phyloP scores from a whole-genome alignment of 2,113 vertebrate species.

The Toxotes chatareus region DNA sequence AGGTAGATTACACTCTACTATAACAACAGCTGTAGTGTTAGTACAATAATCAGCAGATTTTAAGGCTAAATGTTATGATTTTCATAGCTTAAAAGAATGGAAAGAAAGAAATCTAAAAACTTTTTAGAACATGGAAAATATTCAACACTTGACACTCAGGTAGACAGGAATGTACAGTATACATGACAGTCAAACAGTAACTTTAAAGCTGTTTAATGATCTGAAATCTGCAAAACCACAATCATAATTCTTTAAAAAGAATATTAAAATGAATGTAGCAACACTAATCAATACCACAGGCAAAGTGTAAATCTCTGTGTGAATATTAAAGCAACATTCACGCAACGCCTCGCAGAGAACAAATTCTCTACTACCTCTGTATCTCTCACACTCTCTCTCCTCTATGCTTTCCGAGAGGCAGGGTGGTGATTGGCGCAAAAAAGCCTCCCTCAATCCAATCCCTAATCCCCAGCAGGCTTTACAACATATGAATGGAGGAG shows the following conservation, averaged over 20 bases:
- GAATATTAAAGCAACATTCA: slow-evolving; percentile 3
- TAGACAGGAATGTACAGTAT: background rate
- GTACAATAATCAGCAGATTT: background rate
- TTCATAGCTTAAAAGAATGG: background rate
- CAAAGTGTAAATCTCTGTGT: background rate
- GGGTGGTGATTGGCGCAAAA: slow-evolving; percentile 65
- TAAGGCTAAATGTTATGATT: background rate
- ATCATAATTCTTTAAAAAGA: background rate
- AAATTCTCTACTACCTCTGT: slow-evolving; percentile 2
- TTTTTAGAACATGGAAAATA: no score
- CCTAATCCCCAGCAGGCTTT: slow-evolving; percentile 53
- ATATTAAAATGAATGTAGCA: background rate
- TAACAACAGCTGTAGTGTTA: background rate
- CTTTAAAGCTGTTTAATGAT: background rate
- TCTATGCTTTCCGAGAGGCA: slow-evolving; percentile 27
- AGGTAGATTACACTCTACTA: no score
- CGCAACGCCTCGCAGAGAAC: slow-evolving; percentile 6
- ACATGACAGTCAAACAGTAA: background rate
- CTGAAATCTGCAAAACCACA: background rate
- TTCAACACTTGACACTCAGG: background rate
- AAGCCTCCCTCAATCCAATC: slow-evolving; percentile 61
- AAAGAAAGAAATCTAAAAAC: background rate
- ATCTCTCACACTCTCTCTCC: slow-evolving; percentile 8
- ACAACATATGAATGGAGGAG: slow-evolving; percentile 53
- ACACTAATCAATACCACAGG: background rate